Base-by-base conservation (phyloP, 2,888 invertebrate species). In the Acholoe squamosa region DNA sequence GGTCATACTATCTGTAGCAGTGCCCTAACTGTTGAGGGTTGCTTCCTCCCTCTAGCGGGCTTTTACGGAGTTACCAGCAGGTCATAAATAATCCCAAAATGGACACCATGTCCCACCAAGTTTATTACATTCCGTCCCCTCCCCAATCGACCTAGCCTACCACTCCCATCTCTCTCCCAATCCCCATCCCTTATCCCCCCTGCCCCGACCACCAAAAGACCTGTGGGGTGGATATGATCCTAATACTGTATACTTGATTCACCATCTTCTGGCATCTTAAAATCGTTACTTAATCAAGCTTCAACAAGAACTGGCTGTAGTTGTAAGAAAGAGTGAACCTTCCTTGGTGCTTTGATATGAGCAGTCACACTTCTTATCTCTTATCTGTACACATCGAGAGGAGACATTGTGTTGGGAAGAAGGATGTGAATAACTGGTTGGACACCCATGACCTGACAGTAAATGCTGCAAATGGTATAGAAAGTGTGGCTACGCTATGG, bases 1-100 rank as follows among this genome's bases (percentile, higher is more conserved):
- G 43, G 43, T 43, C 43, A 43, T 43, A 43, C n/a, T 12, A 0
- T 10, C 77, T 19, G 84, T 43, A 84, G 43, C 84, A 84, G 84
- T n/a, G 33, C 22, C 51, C 43, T 33, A 84, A 84, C 84, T 84
- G 84, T 84, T 84, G 84, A 84, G n/a, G 84, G 25, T 19, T 14
- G 84, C 43, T 22, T 3, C 16, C 31, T 77, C 19, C 77, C 77
- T 19, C 77, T 77, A 34, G 25, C 77, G 28, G 25, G n/a, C 77
- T 61, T 61, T n/a, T n/a, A 61, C 22, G 61, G 61, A n/a, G 61
- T 19, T n/a, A 61, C 19, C 22, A n/a, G 61, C 22, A n/a, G 14
- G n/a, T 28, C 71, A 71, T 71, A 71, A 71, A 71, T 71, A 71
- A 71, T 28, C 71, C 71, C 31, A 71, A 71, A 71, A 71, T 71